Evolutionary conservation across 2,113 vertebrate genomes (phyloP), one percentile per base, ranked within the genome.

Genomic region (Cinclus cinclus): DNA sequence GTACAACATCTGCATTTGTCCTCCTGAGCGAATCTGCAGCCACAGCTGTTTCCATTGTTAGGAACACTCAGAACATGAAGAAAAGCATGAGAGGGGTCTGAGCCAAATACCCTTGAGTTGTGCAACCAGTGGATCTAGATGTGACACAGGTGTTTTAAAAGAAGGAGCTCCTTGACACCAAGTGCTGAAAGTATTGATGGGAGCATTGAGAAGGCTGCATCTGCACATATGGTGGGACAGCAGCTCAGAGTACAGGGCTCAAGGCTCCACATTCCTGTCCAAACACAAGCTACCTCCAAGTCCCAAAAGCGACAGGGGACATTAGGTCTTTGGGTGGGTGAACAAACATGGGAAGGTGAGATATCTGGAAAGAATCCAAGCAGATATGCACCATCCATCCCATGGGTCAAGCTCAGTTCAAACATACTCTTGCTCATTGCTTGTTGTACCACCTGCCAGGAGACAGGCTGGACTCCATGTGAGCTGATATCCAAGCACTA

Each of bases 181-280:
- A 59, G 27, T 27, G 37, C 47, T 70, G 63, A 37, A 80, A 62
- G n/a, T 14, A 47, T 2, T 28, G 46, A 70, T 44, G 56, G 50
- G 30, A 80, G 39, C 2, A 8, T 49, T 7, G 16, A 69, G 58
- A 68, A 90, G 67, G 19, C 33, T 76, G 35, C 11, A 33, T 37
- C 37, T 68, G 5, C 15, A 5, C 1, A 1, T 8, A 9, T 10
- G 42, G 65, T 27, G n/a, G 49, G 74, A 69, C 0, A 3, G 0
- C 27, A 50, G 46, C 37, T 22, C 41, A 58, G 55, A 90, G 23
- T 27, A 59, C 63, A 59, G 53, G 11, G 31, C 20, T 87, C 81
- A 63, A 14, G 13, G 33, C 14, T 85, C 37, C 64, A 41, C 6
- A 22, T 7, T 79, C 18, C 31, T 27, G 3, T 19, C 49, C 50